These are phyloP conservation scores for Epinephelus coioides DNA, from an alignment of 2,797 vertebrate genomes.

Conservation along the genomic window DNA sequence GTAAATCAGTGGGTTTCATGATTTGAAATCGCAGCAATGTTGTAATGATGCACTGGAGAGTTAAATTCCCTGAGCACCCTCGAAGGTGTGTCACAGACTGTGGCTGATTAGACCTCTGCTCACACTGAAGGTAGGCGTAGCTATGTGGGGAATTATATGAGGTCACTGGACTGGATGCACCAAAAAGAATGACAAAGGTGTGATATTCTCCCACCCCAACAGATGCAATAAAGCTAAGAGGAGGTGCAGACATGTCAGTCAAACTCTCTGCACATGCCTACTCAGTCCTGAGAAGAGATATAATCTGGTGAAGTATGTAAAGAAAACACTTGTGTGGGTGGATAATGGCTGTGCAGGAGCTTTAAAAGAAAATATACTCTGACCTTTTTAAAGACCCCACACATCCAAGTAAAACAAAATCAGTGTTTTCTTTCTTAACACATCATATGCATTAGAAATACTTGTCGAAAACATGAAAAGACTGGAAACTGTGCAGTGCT, in stretches of 20 bases:
- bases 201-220: not conserved
- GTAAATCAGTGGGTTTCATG: not conserved
- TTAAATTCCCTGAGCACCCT: not conserved
- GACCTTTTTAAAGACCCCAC: not conserved
- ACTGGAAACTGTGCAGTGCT: too few species aligned
- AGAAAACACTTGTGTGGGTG: not conserved
- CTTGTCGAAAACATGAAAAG: too few species aligned
- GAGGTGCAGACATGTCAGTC: not conserved
- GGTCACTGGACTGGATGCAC: not conserved
- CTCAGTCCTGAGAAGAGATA: not conserved
- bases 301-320: not conserved
- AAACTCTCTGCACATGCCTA: not conserved
- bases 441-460: too few species aligned
- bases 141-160: slow-evolving; percentile 1
- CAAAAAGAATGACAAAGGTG: not conserved
- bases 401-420: not conserved
- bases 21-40: slow-evolving; percentile 15
- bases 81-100: not conserved
- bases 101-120: not conserved
- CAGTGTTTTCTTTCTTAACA: too few species aligned
- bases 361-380: not conserved
- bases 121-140: not conserved
- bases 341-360: not conserved
- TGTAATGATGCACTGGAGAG: not conserved
- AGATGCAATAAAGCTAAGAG: slow-evolving; percentile 5